Evolutionary conservation across 2,797 vertebrate species (phyloP).

Genomic region (Enteromius treurensis): DNA sequence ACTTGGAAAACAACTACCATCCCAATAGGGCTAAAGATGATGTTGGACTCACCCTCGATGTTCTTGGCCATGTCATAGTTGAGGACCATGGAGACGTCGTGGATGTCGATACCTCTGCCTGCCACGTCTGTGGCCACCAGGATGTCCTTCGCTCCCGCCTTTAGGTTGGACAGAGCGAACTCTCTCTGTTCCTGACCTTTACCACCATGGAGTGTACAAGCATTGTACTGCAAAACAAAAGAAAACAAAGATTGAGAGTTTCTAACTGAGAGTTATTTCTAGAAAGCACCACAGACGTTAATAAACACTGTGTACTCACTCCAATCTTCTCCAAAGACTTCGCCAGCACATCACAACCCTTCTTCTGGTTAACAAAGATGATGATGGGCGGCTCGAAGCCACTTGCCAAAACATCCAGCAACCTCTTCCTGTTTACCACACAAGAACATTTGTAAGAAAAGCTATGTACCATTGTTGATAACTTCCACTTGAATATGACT

Average conservation of each 20-base stretch:
- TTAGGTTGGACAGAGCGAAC: constrained; percentile 97
- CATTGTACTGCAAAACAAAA: constrained; percentile 86
- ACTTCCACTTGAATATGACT: background rate
- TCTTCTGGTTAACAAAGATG: constrained; percentile 99
- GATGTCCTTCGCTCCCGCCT: constrained; percentile 97
- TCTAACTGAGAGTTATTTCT: background rate
- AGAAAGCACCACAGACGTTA: background rate
- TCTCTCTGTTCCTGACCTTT: constrained; percentile 98
- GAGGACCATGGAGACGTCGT: constrained; percentile 96
- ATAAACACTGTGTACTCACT: constrained; percentile 72
- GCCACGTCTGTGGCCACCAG: constrained; percentile 98
- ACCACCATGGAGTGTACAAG: constrained; percentile 95
- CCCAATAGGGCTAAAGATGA: background rate
- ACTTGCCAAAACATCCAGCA: constrained; percentile 89
- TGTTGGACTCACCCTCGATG: constrained; percentile 86
- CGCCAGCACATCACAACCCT: constrained; percentile 95
- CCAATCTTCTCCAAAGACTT: constrained; percentile 99
- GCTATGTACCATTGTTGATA: background rate
- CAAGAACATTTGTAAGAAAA: background rate
- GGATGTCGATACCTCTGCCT: constrained; percentile 96
- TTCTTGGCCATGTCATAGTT: constrained; percentile 99
- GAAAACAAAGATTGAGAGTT: background rate
- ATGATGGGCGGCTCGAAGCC: constrained; percentile 98
- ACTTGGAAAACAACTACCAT: background rate
- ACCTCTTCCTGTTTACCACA: constrained; percentile 87